Evolutionary conservation across 2,797 vertebrate genomes (phyloP).

Genomic region (Pangasius macronema): DNA sequence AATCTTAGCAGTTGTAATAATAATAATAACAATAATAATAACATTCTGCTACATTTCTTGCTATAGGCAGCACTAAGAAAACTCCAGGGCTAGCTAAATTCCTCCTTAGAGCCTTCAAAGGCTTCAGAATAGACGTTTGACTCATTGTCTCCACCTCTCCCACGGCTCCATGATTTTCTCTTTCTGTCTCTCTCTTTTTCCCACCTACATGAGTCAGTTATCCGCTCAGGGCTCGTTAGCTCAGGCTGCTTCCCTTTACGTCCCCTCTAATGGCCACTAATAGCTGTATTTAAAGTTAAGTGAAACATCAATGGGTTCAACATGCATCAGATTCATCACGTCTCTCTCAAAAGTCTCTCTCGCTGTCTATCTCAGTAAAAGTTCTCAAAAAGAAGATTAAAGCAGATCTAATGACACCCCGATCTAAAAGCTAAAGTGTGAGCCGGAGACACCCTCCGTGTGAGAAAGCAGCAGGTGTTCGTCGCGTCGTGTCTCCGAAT

Average conservation of each 20-base stretch:
- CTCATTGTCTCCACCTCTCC: conserved; percentile 3
- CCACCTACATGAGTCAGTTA: conserved; percentile 24
- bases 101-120: background rate
- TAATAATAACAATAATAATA: background rate
- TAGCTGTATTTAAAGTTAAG: conserved; percentile 56
- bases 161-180: background rate
- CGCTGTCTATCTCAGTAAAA: background rate
- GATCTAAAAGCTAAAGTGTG: background rate
- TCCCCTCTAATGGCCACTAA: conserved; percentile 57
- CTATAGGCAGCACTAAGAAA: background rate
- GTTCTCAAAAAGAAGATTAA: background rate
- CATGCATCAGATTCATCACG: conserved; percentile 22
- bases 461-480: background rate
- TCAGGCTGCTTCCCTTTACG: conserved; percentile 29
- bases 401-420: background rate
- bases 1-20: background rate
- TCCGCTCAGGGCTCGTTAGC: conserved; percentile 40
- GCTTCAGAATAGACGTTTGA: background rate
- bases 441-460: background rate
- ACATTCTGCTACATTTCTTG: background rate
- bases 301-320: conserved; percentile 53
- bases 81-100: background rate
- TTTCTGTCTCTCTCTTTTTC: conserved; percentile 12
- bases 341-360: background rate
- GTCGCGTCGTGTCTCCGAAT: background rate